phyloP scores from a whole-genome alignment of 2,113 vertebrate species.

The Glareola pratincola region DNA sequence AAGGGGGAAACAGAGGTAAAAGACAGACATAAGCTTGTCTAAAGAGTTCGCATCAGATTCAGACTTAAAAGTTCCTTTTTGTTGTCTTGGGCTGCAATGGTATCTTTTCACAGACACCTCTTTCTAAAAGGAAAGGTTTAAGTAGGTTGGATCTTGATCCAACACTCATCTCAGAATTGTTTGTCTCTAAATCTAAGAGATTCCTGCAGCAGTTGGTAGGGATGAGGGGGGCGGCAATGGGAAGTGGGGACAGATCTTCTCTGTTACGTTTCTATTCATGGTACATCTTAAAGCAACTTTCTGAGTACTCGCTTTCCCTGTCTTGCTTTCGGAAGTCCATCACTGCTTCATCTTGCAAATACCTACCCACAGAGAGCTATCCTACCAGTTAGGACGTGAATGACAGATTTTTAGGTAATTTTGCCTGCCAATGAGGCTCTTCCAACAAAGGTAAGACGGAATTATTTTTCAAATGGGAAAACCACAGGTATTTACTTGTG shows the following conservation, averaged over 20 bases:
- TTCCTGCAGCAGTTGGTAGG: not conserved
- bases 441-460: not conserved
- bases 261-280: not conserved
- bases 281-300: not conserved
- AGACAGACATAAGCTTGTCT: not conserved
- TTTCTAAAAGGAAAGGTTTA: not conserved
- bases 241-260: not conserved
- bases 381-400: not conserved
- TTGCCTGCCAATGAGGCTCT: not conserved
- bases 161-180: not conserved
- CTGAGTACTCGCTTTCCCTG: not conserved
- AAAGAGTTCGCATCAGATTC: not conserved
- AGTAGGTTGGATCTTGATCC: not conserved
- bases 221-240: accelerated
- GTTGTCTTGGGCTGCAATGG: not conserved
- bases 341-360: not conserved
- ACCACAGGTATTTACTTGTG: not conserved
- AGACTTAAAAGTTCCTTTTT: not conserved
- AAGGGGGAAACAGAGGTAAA: not conserved
- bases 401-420: not conserved
- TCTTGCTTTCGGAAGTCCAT: not conserved
- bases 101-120: not conserved
- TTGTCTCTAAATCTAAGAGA: not conserved
- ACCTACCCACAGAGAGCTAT: not conserved
- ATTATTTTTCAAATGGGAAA: not conserved